Evolutionary conservation across 1,140 invertebrate genomes (phyloP).

Genomic region (Gryllus bimaculatus): DNA sequence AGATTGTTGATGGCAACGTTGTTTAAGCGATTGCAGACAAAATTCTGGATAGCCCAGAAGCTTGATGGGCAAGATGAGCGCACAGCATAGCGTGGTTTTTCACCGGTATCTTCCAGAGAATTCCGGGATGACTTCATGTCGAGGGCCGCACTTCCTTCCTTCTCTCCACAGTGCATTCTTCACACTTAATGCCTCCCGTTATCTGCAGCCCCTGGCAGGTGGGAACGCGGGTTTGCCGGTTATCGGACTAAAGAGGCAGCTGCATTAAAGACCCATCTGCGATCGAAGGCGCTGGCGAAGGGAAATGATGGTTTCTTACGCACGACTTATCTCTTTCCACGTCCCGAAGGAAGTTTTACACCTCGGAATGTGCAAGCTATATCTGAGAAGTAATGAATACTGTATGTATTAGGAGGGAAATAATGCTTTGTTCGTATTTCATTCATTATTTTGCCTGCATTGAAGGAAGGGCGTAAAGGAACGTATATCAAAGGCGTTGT

Average conservation of each 20-base stretch:
- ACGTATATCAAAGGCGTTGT: too few relatives aligned
- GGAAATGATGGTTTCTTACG: background rate
- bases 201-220: background rate
- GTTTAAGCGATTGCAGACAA: too few relatives aligned
- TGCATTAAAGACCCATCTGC: background rate
- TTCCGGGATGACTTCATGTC: background rate
- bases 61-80: background rate
- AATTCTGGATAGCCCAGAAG: too few relatives aligned
- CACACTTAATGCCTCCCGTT: constrained; percentile 3
- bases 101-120: background rate
- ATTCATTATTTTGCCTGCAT: too few relatives aligned
- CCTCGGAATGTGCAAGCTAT: background rate
- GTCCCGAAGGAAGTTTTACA: background rate
- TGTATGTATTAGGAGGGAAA: background rate
- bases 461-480: too few relatives aligned
- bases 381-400: background rate
- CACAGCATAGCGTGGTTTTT: background rate
- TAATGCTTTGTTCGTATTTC: background rate
- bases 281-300: background rate
- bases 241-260: constrained; percentile 3
- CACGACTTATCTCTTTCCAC: background rate
- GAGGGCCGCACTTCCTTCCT: background rate
- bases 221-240: background rate
- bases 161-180: background rate
- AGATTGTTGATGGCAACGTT: too few relatives aligned